Conservation (phyloP, 2,113 vertebrate species). For the Stigmatopora nigra region DNA sequence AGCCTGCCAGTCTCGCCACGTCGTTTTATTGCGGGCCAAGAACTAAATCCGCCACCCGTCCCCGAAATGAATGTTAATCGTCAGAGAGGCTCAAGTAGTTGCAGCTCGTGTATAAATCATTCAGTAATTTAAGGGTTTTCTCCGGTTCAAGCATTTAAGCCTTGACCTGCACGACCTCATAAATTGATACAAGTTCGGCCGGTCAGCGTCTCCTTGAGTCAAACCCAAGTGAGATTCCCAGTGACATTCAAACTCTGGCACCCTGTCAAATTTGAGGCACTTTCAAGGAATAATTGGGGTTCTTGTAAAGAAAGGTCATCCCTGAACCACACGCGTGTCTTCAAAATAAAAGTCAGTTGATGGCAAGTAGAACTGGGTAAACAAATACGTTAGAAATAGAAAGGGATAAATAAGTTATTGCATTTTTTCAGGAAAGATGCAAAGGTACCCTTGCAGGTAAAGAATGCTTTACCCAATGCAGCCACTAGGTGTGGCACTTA, state of each 20-base stretch:
- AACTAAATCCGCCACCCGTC: neutral
- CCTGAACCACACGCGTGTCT: neutral
- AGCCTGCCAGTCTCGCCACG: constrained; percentile 34
- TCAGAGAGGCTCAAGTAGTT: constrained; percentile 23
- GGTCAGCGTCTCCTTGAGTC: constrained; percentile 6
- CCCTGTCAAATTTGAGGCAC: constrained; percentile 15
- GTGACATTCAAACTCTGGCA: constrained; percentile 36
- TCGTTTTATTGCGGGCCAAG: constrained; percentile 25
- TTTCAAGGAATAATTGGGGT: constrained; percentile 7
- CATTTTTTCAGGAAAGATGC: neutral
- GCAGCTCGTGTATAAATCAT: constrained; percentile 38
- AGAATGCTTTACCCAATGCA: constrained; percentile 62
- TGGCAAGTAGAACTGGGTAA: neutral
- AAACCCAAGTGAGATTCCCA: constrained; percentile 9
- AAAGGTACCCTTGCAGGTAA: neutral
- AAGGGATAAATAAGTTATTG: too few relatives aligned
- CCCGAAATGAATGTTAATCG: constrained; percentile 36
- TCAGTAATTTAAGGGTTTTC: constrained; percentile 16
- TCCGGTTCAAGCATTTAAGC: constrained; percentile 1
- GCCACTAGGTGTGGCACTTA: constrained; percentile 82
- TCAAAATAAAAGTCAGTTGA: neutral
- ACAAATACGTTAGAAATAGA: neutral
- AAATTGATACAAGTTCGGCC: constrained; percentile 3
- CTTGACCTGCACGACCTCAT: constrained; percentile 31
- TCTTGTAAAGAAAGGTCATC: neutral